These are phyloP conservation scores for Oligia latruncula DNA, from an alignment of 2,888 invertebrate species.

Conservation along the genomic window DNA sequence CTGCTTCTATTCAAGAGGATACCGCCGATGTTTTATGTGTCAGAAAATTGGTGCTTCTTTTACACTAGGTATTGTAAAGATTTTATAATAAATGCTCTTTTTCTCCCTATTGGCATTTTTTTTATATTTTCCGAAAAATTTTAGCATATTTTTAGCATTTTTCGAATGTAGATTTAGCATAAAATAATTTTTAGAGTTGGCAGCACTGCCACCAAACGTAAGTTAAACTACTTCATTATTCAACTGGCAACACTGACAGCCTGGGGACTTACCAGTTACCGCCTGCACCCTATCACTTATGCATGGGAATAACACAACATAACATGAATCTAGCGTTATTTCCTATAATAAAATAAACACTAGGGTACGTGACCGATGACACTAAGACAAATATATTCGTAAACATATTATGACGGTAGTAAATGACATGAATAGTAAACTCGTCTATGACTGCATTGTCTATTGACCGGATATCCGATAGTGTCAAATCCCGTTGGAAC, in stretches of 20 bases:
- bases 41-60: no score
- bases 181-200: no score
- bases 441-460: constrained; percentile 39
- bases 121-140: no score
- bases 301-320: constrained; percentile 21
- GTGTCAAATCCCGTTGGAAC: constrained; percentile 54
- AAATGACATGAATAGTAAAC: constrained; percentile 57
- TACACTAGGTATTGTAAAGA: no score
- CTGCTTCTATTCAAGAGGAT: no score
- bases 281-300: not conserved
- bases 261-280: constrained; percentile 23
- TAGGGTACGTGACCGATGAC: constrained; percentile 54
- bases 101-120: no score
- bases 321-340: constrained; percentile 35
- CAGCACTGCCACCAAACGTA: not conserved
- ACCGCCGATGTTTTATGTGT: no score
- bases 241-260: not conserved
- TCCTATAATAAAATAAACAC: constrained; percentile 25
- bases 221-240: not conserved
- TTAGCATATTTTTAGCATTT: no score
- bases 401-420: constrained; percentile 47
- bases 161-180: no score
- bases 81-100: no score
- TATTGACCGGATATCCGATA: constrained; percentile 58
- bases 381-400: constrained; percentile 26